Conservation (phyloP, 2,888 invertebrate genomes). For the Margaritifera margaritifera region DNA sequence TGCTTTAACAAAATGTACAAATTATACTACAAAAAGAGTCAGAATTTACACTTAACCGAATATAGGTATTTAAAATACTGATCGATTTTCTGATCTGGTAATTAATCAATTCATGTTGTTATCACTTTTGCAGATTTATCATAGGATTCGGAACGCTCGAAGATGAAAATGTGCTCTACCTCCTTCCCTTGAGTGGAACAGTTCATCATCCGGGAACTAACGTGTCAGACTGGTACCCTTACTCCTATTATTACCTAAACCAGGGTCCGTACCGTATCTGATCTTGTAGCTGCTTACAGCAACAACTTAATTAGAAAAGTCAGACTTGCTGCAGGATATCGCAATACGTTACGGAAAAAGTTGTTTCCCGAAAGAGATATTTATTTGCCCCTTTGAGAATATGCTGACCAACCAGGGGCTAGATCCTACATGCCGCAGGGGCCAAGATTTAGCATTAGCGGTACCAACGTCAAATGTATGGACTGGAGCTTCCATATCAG, state of each 20-base stretch:
- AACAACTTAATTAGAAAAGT: conserved; percentile 32
- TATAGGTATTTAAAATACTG: too few species aligned
- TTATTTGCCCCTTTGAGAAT: conserved; percentile 21
- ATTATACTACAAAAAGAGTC: too few species aligned
- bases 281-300: conserved; percentile 35
- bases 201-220: conserved; percentile 44
- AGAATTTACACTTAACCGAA: too few species aligned
- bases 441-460: conserved; percentile 47
- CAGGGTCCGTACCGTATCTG: conserved; percentile 45
- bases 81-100: too few species aligned
- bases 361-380: conserved; percentile 37
- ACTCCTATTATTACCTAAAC: conserved; percentile 47
- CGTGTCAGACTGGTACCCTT: conserved; percentile 39
- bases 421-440: conserved; percentile 45
- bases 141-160: conserved; percentile 16
- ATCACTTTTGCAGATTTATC: not conserved
- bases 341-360: conserved; percentile 26
- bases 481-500: conserved; percentile 56
- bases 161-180: conserved; percentile 42
- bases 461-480: conserved; percentile 49
- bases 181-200: conserved; percentile 41
- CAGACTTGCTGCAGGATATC: conserved; percentile 32
- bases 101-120: too few species aligned
- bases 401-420: conserved; percentile 45
- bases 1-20: too few species aligned